Evolutionary conservation across 1,140 invertebrate species (phyloP), one percentile per base, ranked within the genome.

Genomic region (Tachypleus tridentatus): DNA sequence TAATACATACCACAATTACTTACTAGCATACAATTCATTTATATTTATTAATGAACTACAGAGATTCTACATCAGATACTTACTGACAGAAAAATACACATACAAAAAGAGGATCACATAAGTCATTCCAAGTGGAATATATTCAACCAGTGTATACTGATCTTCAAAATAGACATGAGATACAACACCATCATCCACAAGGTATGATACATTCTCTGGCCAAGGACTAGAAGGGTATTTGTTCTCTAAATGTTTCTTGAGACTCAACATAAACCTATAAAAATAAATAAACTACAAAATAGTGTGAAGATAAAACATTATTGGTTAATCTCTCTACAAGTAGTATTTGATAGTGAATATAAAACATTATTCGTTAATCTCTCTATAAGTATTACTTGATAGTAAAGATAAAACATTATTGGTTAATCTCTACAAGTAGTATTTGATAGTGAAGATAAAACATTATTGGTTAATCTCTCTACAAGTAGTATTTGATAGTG

Each of bases 11-110:
- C 0, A 0, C 29, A 29, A 2, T 29, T 29, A 29, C n/a, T n/a
- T n/a, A n/a, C n/a, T n/a, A n/a, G n/a, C 29, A 29, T 29, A 29
- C 29, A 29, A 29, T 29, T 29, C 29, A 29, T 29, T 2, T 29
- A 29, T 29, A 29, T 29, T 1, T 29, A 29, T 29, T 29, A 29
- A 29, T 29, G 29, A 29, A 29, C 29, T 29, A 29, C 29, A 29
- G 2, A 29, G 29, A 29, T 29, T 29, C 29, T 29, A 29, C 2
- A 29, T 29, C 29, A 29, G 29, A 29, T 29, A 80, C 79, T 97
- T 93, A 73, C 92, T 82, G 9, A 97, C 88, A 58, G 92, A 96
- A 75, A 96, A 98, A 73, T 96, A 97, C 4, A 97, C 85, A 73
- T 96, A 97, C 4, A 93, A 77, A 75, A 96, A 94, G 8, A 97